Conservation (phyloP, 2,113 vertebrate species). For the Hippocampus comes region DNA sequence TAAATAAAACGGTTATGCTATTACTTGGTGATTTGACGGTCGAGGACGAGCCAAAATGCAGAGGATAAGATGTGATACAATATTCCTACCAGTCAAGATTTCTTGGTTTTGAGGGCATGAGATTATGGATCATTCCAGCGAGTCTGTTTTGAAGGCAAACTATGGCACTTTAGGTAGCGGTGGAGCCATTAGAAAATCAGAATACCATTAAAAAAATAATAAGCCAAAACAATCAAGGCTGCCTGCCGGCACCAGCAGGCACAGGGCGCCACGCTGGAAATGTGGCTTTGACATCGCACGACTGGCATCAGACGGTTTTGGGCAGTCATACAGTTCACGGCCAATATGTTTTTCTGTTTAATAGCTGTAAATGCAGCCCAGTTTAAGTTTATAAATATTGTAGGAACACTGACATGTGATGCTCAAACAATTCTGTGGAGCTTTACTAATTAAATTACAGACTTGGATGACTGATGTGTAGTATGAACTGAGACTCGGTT, state of each 20-base stretch:
- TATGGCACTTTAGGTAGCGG: slow-evolving; percentile 17
- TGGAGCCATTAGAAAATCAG: slow-evolving; percentile 39
- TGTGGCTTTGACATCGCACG: slow-evolving; percentile 18
- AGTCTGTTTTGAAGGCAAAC: slow-evolving; percentile 13
- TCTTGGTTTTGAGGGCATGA: too few species aligned
- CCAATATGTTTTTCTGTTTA: slow-evolving; percentile 21
- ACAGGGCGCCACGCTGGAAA: slow-evolving; percentile 13
- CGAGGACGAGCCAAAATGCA: too few species aligned
- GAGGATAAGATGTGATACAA: too few species aligned
- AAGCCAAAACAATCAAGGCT: slow-evolving; percentile 30
- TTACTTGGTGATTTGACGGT: too few species aligned
- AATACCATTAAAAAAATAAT: slow-evolving; percentile 27
- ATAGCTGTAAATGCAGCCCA: slow-evolving; percentile 26
- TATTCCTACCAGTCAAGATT: too few species aligned
- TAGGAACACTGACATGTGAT: slow-evolving; percentile 57
- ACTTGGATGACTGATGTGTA: slow-evolving; percentile 60
- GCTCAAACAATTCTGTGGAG: slow-evolving; percentile 61
- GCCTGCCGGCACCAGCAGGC: slow-evolving; percentile 22
- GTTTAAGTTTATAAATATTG: slow-evolving; percentile 40
- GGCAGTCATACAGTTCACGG: slow-evolving; percentile 1
- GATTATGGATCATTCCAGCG: too few species aligned
- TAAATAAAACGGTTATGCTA: too few species aligned
- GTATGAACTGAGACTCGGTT: slow-evolving; percentile 57
- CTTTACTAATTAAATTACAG: slow-evolving; percentile 71
- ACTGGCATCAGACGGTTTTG: background rate